phyloP scores from a whole-genome alignment of 2,888 invertebrate species.

The Hydropsyche betteni region DNA sequence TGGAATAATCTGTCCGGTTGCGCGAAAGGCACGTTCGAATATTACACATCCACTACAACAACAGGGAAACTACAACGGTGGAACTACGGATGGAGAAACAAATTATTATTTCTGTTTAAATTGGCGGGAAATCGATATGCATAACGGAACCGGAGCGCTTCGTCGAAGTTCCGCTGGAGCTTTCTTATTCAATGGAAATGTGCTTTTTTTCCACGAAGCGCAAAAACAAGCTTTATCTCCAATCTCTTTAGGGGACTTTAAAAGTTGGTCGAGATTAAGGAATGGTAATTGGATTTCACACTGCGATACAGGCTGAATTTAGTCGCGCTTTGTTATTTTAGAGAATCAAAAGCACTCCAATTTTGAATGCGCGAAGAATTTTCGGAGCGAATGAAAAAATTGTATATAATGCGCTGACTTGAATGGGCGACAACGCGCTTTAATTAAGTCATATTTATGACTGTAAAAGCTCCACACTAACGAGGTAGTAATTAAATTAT shows the following conservation, averaged over 20 bases:
- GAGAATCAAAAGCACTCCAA: neutral
- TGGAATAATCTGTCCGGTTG: slow-evolving; percentile 6
- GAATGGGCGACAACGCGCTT: neutral
- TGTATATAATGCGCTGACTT: neutral
- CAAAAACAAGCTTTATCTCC: slow-evolving; percentile 5
- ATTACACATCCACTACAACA: neutral
- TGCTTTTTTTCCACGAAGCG: neutral
- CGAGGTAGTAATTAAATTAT: neutral
- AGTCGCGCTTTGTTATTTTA: neutral
- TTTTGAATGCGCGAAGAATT: neutral
- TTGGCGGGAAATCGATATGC: too few species aligned
- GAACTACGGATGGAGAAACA: neutral
- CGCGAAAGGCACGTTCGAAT: slow-evolving; percentile 7
- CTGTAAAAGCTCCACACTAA: neutral
- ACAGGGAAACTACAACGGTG: too few species aligned
- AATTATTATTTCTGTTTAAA: neutral
- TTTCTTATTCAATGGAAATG: neutral
- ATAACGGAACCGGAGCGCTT: too few species aligned
- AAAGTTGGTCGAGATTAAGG: slow-evolving; percentile 17
- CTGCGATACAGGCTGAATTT: neutral
- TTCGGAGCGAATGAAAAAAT: neutral
- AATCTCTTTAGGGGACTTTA: neutral
- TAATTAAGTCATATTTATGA: neutral
- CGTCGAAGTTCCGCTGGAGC: too few species aligned
- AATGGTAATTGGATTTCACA: slow-evolving; percentile 23